A percentile compares a stretch with the other conserved stretches of the same genome.
These are phyloP conservation scores for Nemapogon koenigi DNA, from an alignment of 2,888 invertebrate species.

Conservation along the genomic window DNA sequence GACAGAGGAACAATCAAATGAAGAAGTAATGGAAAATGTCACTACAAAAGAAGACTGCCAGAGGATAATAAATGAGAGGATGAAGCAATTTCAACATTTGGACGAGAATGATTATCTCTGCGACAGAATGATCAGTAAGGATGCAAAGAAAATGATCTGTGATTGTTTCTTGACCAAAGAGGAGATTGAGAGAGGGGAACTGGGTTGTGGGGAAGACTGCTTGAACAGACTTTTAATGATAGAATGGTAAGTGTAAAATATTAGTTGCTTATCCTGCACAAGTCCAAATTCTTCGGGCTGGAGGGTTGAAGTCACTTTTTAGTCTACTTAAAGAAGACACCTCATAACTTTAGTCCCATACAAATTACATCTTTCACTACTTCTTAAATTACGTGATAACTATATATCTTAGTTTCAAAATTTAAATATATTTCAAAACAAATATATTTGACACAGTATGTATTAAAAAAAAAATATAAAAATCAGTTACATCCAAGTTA, in stretches of 20 bases:
- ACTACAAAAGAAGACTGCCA: conserved; percentile 44
- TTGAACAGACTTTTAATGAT: conserved; percentile 97
- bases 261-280: too few species aligned
- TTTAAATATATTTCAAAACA: too few species aligned
- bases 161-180: conserved; percentile 93
- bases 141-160: conserved; percentile 92
- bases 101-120: conserved; percentile 86
- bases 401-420: too few species aligned
- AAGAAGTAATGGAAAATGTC: conserved; percentile 23
- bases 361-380: too few species aligned
- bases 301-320: too few species aligned
- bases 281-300: too few species aligned
- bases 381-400: too few species aligned
- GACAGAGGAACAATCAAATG: conserved; percentile 30
- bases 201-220: conserved; percentile 95
- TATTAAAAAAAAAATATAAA: too few species aligned
- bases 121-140: conserved; percentile 86
- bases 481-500: too few species aligned
- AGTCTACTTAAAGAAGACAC: too few species aligned
- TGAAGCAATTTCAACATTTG: conserved; percentile 80
- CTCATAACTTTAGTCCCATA: too few species aligned
- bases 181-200: conserved; percentile 81
- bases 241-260: conserved; percentile 77
- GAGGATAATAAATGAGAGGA: conserved; percentile 57
- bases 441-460: too few species aligned